Conservation (phyloP, 2,797 vertebrate genomes). For the Paratrypauchen microcephalus region DNA sequence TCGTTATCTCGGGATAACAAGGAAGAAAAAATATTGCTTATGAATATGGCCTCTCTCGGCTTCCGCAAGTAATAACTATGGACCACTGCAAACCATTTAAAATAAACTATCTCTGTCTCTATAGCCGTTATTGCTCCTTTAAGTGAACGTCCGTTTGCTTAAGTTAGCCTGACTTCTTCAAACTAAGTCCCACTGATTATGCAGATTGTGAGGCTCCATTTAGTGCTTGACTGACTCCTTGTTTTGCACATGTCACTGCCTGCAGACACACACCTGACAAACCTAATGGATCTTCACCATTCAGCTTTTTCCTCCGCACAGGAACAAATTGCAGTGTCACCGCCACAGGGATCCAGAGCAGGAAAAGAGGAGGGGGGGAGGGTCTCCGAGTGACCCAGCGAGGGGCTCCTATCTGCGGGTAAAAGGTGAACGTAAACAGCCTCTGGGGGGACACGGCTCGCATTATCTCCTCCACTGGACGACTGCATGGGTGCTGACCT, state of each 20-base stretch:
- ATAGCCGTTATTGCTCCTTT: too few relatives aligned
- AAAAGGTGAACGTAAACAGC: conserved; percentile 25
- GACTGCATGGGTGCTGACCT: conserved; percentile 55
- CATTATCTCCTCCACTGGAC: conserved; percentile 57
- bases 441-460: conserved; percentile 23
- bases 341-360: conserved; percentile 22
- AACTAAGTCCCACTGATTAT: conserved; percentile 9
- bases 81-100: too few relatives aligned
- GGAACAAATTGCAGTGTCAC: conserved; percentile 26
- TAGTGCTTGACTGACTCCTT: background rate
- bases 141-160: background rate
- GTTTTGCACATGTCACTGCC: conserved; percentile 7
- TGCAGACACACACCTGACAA: conserved; percentile 12
- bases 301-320: conserved; percentile 2
- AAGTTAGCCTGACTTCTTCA: background rate
- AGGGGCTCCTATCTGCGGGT: conserved; percentile 25
- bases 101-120: too few relatives aligned
- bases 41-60: too few relatives aligned
- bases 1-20: too few relatives aligned
- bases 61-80: too few relatives aligned
- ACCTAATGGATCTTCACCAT: conserved; percentile 28
- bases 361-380: too few relatives aligned
- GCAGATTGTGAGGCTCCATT: conserved; percentile 13
- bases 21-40: too few relatives aligned
- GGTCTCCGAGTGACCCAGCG: conserved; percentile 5